These are phyloP conservation scores for Emydura subglobosa DNA, from an alignment of 2,113 vertebrate genomes.

Conservation along the genomic window DNA sequence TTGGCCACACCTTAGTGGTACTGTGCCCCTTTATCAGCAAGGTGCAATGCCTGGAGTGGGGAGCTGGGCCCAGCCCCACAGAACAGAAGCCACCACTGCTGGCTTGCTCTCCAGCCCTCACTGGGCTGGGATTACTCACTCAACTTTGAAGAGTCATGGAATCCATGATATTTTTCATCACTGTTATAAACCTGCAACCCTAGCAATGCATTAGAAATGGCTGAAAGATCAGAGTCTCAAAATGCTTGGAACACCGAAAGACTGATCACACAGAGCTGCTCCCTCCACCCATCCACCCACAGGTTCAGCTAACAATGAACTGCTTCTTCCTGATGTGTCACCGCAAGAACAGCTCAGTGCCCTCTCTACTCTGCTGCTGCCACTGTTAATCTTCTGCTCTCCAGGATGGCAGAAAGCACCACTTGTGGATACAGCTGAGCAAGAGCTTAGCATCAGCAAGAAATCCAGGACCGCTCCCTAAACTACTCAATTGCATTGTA, in stretches of 20 bases:
- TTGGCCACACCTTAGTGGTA: background rate
- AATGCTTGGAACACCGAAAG: background rate
- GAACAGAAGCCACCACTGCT: no score
- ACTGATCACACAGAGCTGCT: background rate
- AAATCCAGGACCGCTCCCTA: background rate
- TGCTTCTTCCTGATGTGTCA: background rate
- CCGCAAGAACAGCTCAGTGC: background rate
- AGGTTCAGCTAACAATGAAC: fast-evolving
- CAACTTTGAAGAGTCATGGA: background rate
- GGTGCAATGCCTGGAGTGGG: background rate
- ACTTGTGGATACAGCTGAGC: fast-evolving
- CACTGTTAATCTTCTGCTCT: fast-evolving
- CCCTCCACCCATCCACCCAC: fast-evolving
- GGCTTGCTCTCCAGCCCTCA: background rate
- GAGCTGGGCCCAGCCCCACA: background rate
- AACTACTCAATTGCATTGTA: fast-evolving
- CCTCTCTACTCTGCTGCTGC: background rate
- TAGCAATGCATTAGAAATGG: background rate
- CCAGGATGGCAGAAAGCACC: fast-evolving
- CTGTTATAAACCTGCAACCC: background rate
- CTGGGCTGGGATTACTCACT: no score
- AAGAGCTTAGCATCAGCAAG: background rate
- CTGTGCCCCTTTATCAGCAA: background rate
- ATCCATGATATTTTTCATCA: background rate
- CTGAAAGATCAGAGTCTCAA: background rate